phyloP scores from a whole-genome alignment of 2,797 vertebrate species.

The Thunnus albacares region DNA sequence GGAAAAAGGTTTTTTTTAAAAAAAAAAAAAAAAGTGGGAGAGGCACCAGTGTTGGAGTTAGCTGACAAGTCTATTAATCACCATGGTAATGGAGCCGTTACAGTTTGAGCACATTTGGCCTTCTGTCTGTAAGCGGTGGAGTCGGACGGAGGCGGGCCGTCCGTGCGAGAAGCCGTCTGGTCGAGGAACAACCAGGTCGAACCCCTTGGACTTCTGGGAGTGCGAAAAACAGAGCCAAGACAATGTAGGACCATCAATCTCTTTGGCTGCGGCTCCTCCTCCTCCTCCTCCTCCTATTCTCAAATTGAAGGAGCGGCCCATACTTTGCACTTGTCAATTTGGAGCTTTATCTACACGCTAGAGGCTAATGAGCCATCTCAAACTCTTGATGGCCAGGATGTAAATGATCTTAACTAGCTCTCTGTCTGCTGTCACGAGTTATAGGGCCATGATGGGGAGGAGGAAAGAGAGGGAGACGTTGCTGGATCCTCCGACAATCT shows the following conservation, averaged over 20 bases:
- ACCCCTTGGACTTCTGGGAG: slow-evolving; percentile 84
- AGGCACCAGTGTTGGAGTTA: slow-evolving; percentile 85
- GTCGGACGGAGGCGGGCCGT: slow-evolving; percentile 11
- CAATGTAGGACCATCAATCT: slow-evolving; percentile 83
- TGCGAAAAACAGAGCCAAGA: slow-evolving; percentile 71
- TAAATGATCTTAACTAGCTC: slow-evolving; percentile 71
- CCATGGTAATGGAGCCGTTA: slow-evolving; percentile 90
- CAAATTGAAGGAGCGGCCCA: slow-evolving; percentile 82
- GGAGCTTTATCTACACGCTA: slow-evolving; percentile 74
- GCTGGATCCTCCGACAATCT: background rate
- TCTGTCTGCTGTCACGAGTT: slow-evolving; percentile 56
- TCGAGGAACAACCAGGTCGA: slow-evolving; percentile 61
- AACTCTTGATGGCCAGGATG: slow-evolving; percentile 63
- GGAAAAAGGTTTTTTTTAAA: slow-evolving; percentile 14
- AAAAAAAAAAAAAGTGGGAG: slow-evolving; percentile 1
- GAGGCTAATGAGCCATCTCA: slow-evolving; percentile 73
- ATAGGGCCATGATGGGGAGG: background rate
- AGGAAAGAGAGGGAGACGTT: background rate
- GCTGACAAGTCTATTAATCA: slow-evolving; percentile 95
- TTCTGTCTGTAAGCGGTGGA: slow-evolving; percentile 32
- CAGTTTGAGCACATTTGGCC: slow-evolving; percentile 86
- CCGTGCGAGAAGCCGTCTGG: slow-evolving; percentile 18
- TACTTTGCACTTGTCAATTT: slow-evolving; percentile 87
- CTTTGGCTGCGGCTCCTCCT: slow-evolving; percentile 69
- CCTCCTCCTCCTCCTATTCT: slow-evolving; percentile 42